Evolutionary conservation across 2,797 vertebrate genomes (phyloP).

Genomic region (Scolopax bukidnonensis): DNA sequence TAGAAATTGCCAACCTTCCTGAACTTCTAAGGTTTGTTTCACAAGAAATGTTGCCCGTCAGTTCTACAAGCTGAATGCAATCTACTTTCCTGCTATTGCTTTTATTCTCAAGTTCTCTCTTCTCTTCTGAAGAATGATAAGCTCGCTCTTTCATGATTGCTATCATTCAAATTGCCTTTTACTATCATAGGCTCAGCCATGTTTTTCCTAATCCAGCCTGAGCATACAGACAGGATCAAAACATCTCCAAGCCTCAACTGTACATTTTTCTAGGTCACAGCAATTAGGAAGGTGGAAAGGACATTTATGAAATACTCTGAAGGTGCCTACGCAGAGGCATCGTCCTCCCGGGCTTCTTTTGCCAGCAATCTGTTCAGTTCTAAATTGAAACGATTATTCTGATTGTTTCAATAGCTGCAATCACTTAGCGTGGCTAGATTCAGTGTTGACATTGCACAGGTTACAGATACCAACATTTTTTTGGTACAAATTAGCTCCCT

Average conservation of each 20-base stretch:
- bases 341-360: not conserved
- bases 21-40: not conserved
- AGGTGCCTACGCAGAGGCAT: not conserved
- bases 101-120: not conserved
- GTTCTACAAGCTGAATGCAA: not conserved
- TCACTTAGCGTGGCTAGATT: not conserved
- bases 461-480: conserved; percentile 18
- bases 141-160: not conserved
- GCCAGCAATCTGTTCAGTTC: not conserved
- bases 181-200: not conserved
- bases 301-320: not conserved
- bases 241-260: not conserved
- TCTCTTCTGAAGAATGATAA: not conserved
- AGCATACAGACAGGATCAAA: not conserved
- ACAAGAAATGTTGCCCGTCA: not conserved
- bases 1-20: not conserved
- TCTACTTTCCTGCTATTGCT: not conserved
- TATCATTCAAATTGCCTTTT: not conserved
- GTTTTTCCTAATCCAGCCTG: not conserved
- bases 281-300: not conserved
- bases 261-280: not conserved
- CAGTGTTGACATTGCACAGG: not conserved
- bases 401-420: not conserved
- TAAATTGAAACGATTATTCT: not conserved
- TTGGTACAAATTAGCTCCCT: not conserved